Percentiles rank a stretch among this genome's conserved stretches.
These are phyloP conservation scores for Acomys russatus DNA, from an alignment of 2,797 vertebrate species.

Conservation along the genomic window DNA sequence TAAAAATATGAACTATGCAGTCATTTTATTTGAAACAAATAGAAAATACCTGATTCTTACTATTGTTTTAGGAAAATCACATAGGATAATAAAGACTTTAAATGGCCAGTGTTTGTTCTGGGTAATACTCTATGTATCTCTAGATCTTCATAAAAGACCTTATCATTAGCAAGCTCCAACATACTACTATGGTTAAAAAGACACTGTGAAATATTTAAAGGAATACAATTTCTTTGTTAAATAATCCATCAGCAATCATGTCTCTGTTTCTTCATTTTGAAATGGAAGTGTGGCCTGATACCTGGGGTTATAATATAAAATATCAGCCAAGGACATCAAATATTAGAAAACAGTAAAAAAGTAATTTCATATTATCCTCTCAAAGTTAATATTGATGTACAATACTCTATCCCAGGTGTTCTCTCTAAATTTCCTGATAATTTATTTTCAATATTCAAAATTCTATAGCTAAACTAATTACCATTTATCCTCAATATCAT, in stretches of 20 bases:
- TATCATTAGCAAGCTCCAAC: background rate
- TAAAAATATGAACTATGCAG: background rate
- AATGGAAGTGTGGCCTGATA: background rate
- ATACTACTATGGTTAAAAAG: conserved; percentile 10
- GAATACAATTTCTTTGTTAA: conserved; percentile 3
- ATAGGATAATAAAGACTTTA: conserved; percentile 4
- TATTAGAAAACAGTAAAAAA: background rate
- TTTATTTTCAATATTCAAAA: conserved; percentile 19
- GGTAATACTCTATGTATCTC: background rate
- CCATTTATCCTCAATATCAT: background rate
- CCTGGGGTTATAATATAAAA: background rate
- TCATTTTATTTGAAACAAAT: conserved; percentile 33
- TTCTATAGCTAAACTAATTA: background rate
- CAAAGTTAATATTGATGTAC: background rate
- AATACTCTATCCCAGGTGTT: background rate
- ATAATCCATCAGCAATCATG: background rate
- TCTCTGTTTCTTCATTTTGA: conserved; percentile 9
- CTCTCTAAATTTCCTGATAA: background rate
- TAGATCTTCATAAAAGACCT: background rate
- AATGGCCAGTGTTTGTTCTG: background rate
- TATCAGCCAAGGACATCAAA: background rate
- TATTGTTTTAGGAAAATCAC: conserved; percentile 17
- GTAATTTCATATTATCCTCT: background rate
- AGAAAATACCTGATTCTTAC: background rate
- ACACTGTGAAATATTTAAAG: background rate